Base-by-base conservation (phyloP, 2,113 vertebrate genomes). In the Polyodon spathula region DNA sequence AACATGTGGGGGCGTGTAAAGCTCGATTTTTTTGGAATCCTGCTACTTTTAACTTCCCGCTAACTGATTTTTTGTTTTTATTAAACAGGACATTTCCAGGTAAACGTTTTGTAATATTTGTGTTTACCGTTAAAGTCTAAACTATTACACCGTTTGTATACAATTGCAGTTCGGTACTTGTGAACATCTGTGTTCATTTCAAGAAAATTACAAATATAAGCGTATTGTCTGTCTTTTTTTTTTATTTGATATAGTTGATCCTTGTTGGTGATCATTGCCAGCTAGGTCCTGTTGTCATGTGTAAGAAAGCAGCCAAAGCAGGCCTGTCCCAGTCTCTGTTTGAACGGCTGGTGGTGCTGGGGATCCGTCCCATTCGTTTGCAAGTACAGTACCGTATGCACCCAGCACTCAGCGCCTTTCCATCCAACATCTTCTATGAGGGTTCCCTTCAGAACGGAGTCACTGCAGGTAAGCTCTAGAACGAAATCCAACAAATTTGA, bases 361-460 rank as follows among this genome's bases (percentile, higher is more conserved):
- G 96, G n/a, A 99, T 99, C 63, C 86, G 96, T 4, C 96, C 96
- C 1, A 99, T 99, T 60, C 95, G 96, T 48, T 84, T 99, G 62
- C 96, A 99, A 71, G 96, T 98, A 71, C 96, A 99, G 78, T 99
- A 99, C 66, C 92, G 96, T 42, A 99, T 98, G 96, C 95, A 99
- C 62, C 96, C 96, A 0, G 93, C 96, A 0, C 93, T 99, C 68
- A 99, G 96, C 8, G 96, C 96, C 62, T 99, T 98, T 63, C 96
- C 96, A 0, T 99, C 96, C 73, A 99, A 99, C 76, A 99, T 98
- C 78, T 99, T 99, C 78, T 99, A 99, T 0, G 96, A 99, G 78
- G 96, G 96, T 0, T 99, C 96, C 0, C 88, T 99, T 15, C 96
- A 99, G 80, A 99, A 98, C 0, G 96, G 96, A 0, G 95, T 99